Conservation (phyloP, 2,113 vertebrate species). For the Coracopsis vasa region DNA sequence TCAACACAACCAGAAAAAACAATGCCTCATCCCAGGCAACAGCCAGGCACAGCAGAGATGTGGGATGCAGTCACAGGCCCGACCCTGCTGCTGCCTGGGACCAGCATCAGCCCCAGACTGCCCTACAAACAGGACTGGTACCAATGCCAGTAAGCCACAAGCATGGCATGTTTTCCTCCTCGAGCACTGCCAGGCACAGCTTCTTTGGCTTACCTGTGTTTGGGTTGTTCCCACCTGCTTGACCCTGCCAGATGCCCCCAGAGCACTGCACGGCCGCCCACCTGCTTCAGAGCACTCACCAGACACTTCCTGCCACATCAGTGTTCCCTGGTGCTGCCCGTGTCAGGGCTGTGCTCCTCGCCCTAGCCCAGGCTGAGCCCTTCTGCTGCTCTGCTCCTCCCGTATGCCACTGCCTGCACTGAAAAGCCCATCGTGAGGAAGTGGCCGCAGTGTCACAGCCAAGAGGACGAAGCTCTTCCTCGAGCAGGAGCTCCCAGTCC, state of each 20-base stretch:
- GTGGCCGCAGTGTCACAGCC: rapidly evolving
- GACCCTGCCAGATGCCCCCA: not conserved
- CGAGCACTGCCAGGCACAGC: not conserved
- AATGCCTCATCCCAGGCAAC: not conserved
- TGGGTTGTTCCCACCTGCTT: not conserved
- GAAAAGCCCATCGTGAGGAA: not conserved
- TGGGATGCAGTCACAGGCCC: not conserved
- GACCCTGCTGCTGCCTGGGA: not conserved
- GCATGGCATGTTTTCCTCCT: not conserved
- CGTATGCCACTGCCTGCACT: not conserved
- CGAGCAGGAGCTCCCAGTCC: too few relatives aligned
- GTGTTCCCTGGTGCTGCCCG: not conserved
- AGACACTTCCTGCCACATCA: not conserved
- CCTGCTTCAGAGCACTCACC: not conserved
- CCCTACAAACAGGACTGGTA: not conserved
- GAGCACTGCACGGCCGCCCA: not conserved
- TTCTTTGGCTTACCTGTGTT: not conserved
- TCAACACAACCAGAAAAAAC: not conserved
- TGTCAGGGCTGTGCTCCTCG: too few relatives aligned
- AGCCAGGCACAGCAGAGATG: not conserved
- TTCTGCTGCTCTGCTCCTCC: not conserved
- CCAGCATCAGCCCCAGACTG: not conserved
- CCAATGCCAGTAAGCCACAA: not conserved
- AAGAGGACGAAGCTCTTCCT: not conserved
- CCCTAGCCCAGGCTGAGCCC: not conserved